A percentile compares a stretch with the other conserved stretches of the same genome.
phyloP scores from a whole-genome alignment of 2,888 invertebrate genomes.

The Lomographa bimaculata region DNA sequence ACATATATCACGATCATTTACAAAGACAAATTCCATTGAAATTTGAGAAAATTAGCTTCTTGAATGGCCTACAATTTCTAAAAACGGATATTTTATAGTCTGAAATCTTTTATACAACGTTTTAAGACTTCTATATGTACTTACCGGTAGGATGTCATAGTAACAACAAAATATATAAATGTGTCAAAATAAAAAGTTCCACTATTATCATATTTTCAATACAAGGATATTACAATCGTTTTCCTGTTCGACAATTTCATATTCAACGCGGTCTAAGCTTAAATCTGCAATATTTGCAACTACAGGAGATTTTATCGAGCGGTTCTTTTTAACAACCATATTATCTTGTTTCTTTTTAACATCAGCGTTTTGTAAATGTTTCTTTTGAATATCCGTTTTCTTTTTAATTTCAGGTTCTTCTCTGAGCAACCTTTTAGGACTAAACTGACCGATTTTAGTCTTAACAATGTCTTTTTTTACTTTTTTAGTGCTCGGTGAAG shows the following conservation, averaged over 20 bases:
- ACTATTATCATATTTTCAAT: conserved; percentile 50
- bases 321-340: conserved; percentile 1
- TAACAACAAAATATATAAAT: too few species aligned
- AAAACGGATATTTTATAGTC: too few species aligned
- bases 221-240: conserved; percentile 72
- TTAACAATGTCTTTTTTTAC: conserved; percentile 46
- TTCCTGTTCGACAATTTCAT: conserved; percentile 65
- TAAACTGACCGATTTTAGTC: conserved; percentile 60
- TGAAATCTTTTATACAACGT: too few species aligned
- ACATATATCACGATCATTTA: too few species aligned
- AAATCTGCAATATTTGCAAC: background rate
- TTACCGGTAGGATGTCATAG: too few species aligned
- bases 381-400: background rate
- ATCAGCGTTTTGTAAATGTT: too few species aligned
- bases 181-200: background rate
- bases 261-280: conserved; percentile 42
- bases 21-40: too few species aligned
- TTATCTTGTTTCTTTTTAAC: conserved; percentile 23
- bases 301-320: background rate
- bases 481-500: conserved; percentile 13
- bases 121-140: too few species aligned
- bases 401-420: conserved; percentile 6
- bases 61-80: too few species aligned
- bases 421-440: conserved; percentile 5
- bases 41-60: too few species aligned